Evolutionary conservation across 2,113 vertebrate genomes (phyloP).

Genomic region (Mungos mungo): DNA sequence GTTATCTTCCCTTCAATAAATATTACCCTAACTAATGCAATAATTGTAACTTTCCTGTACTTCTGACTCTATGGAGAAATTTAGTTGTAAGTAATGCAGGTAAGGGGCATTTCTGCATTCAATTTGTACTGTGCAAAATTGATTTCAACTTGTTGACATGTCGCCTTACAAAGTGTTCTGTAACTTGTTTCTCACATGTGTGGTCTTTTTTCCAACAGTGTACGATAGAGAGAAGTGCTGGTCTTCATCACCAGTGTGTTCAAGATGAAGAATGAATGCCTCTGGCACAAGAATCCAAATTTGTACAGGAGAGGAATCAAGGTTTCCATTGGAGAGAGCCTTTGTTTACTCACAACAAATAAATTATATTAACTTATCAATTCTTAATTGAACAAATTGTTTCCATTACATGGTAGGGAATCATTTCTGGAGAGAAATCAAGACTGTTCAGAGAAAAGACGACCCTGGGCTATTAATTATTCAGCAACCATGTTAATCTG

Average conservation of each 20-base stretch:
- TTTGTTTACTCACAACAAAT: conserved; percentile 8
- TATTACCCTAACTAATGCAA: background rate
- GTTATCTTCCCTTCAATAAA: background rate
- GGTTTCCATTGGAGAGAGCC: background rate
- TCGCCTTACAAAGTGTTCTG: background rate
- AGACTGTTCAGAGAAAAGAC: background rate
- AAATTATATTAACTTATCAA: background rate
- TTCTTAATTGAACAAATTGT: background rate
- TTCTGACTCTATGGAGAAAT: background rate
- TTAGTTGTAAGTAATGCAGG: background rate
- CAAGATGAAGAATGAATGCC: background rate
- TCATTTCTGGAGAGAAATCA: background rate
- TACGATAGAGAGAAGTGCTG: background rate
- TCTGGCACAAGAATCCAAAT: background rate
- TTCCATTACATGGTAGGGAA: background rate
- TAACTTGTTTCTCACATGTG: background rate
- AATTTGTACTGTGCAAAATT: background rate
- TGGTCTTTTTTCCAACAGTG: background rate
- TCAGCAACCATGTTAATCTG: background rate
- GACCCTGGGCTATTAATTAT: background rate
- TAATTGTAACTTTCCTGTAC: background rate
- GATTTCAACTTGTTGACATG: conserved; percentile 9
- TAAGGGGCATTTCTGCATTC: background rate
- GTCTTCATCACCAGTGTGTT: background rate
- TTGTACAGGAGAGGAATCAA: background rate